Percentiles rank a stretch among this genome's conserved stretches.
Evolutionary conservation across 2,797 vertebrate species (phyloP).

Genomic region (Girardinus metallicus): DNA sequence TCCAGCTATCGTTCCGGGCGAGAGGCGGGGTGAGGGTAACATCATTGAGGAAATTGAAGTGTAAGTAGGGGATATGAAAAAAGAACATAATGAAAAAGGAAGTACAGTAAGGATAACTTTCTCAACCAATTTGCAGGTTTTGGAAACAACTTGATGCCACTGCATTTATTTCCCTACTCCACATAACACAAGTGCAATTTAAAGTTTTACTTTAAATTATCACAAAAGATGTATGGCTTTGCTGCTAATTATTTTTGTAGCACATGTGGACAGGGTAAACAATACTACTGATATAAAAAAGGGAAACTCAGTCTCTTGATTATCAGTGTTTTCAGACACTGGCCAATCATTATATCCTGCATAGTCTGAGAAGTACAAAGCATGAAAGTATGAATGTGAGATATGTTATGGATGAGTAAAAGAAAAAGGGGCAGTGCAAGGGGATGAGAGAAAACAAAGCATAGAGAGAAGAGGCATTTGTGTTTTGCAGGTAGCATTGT

Average conservation of each 20-base stretch:
- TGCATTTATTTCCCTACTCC: constrained; percentile 31
- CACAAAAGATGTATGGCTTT: constrained; percentile 23
- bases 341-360: constrained; percentile 8
- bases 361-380: background rate
- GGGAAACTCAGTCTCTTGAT: constrained; percentile 9
- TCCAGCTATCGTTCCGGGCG: no score
- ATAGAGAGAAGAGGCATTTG: background rate
- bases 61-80: constrained; percentile 50
- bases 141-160: constrained; percentile 38
- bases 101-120: constrained; percentile 44
- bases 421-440: background rate
- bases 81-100: constrained; percentile 58
- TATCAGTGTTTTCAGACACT: constrained; percentile 2
- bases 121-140: constrained; percentile 48
- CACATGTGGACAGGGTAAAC: constrained; percentile 10
- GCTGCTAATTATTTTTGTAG: constrained; percentile 14
- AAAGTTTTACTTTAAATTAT: constrained; percentile 26
- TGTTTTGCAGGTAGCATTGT: constrained; percentile 30
- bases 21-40: background rate
- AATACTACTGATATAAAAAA: constrained; percentile 10
- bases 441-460: background rate
- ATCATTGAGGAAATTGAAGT: constrained; percentile 67
- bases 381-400: constrained; percentile 13
- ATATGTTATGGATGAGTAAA: constrained; percentile 7
- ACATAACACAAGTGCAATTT: constrained; percentile 25